phyloP scores from a whole-genome alignment of 1,140 invertebrate species.

The Pseudachorutes palmiensis region DNA sequence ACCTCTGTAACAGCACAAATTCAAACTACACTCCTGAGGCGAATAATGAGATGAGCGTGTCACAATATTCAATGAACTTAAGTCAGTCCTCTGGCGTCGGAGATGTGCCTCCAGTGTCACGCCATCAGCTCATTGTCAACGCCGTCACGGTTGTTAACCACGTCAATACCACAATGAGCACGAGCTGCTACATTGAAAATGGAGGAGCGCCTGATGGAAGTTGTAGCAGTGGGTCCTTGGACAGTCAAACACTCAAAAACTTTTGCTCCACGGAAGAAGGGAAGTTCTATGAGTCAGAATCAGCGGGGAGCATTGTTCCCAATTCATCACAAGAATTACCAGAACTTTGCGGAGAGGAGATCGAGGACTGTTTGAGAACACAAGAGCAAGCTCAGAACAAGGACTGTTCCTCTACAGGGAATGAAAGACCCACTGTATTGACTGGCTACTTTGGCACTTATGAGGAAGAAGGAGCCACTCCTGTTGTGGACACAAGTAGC shows the following conservation, averaged over 20 bases:
- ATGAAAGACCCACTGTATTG: background rate
- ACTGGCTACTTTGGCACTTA: no score
- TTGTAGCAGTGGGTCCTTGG: background rate
- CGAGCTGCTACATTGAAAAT: slow-evolving; percentile 1
- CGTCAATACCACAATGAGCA: background rate
- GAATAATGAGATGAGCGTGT: slow-evolving; percentile 22
- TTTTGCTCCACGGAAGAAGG: background rate
- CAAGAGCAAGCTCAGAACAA: no score
- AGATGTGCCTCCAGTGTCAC: background rate
- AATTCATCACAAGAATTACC: no score
- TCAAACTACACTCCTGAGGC: background rate
- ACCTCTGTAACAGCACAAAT: slow-evolving; percentile 40
- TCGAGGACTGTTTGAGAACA: no score
- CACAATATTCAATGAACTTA: slow-evolving; percentile 21
- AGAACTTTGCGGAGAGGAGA: no score
- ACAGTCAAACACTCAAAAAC: background rate
- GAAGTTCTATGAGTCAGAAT: background rate
- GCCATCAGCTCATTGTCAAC: slow-evolving; percentile 21
- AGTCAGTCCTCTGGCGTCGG: background rate
- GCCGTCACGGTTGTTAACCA: background rate
- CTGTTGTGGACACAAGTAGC: no score
- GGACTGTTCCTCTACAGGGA: no score
- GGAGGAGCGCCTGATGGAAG: background rate
- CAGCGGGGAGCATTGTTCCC: background rate
- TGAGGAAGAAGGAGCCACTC: no score